Conservation (phyloP, 1,140 invertebrate species). For the Mizuhopecten yessoensis region DNA sequence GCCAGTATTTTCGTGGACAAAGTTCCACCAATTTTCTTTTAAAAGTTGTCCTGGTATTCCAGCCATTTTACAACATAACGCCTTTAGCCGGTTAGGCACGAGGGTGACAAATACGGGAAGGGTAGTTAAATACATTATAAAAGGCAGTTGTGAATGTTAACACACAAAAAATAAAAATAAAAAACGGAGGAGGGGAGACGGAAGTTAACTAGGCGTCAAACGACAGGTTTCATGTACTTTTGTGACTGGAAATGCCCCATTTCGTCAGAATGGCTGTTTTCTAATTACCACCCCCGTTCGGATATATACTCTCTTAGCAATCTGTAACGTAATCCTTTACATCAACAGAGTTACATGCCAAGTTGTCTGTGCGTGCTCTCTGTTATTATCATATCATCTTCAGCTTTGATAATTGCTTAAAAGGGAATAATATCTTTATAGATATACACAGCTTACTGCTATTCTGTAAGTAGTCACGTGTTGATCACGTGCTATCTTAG, state of each 20-base stretch:
- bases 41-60: too few relatives aligned
- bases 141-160: not conserved
- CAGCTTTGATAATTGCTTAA: not conserved
- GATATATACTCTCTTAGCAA: not conserved
- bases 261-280: not conserved
- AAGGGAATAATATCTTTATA: not conserved
- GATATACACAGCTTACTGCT: not conserved
- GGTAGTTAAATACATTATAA: not conserved
- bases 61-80: too few relatives aligned
- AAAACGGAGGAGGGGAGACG: not conserved
- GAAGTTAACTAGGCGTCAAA: not conserved
- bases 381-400: not conserved
- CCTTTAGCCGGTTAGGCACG: too few relatives aligned
- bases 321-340: not conserved
- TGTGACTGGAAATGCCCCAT: not conserved
- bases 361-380: not conserved
- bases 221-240: not conserved
- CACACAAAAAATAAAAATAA: not conserved
- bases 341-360: not conserved
- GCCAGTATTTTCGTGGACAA: too few relatives aligned
- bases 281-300: not conserved
- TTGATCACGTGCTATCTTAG: too few relatives aligned
- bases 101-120: not conserved
- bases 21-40: too few relatives aligned
- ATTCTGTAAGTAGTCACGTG: not conserved